Conservation (phyloP, 2,797 vertebrate species). For the Orestias chungarensis region DNA sequence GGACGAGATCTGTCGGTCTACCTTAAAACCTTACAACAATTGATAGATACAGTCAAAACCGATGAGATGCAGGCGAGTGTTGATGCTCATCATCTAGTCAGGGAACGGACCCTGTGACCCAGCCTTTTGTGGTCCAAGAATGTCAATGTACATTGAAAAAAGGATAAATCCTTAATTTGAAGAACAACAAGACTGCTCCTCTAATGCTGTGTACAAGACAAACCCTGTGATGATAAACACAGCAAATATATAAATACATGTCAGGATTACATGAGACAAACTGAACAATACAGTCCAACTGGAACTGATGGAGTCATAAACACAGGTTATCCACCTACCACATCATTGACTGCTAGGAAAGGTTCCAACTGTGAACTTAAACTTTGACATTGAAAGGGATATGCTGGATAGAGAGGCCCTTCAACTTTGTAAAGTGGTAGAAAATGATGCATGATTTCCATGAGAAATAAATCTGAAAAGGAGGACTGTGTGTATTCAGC, state of each 20-base stretch:
- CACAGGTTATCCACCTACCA: not conserved
- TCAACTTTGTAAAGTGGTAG: not conserved
- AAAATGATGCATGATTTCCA: not conserved
- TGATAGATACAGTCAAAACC: constrained; percentile 18
- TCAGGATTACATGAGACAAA: not conserved
- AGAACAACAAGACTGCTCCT: constrained; percentile 21
- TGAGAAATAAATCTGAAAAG: not conserved
- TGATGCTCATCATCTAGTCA: not conserved
- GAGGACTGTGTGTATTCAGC: not conserved
- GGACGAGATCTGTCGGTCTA: not conserved
- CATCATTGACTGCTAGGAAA: not conserved
- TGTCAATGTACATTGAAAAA: not conserved
- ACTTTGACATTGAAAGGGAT: not conserved
- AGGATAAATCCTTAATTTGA: constrained; percentile 28
- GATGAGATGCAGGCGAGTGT: constrained; percentile 12
- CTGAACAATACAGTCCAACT: not conserved
- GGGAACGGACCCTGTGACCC: constrained; percentile 2
- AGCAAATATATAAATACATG: not conserved
- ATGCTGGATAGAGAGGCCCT: not conserved
- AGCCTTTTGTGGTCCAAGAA: constrained; percentile 9
- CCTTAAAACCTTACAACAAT: not conserved
- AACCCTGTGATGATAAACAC: not conserved
- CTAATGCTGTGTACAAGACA: constrained; percentile 15
- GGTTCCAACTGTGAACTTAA: not conserved
- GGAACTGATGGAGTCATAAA: not conserved